Evolutionary conservation across 2,888 invertebrate species (phyloP), one percentile per base, ranked within the genome.

Genomic region (Xestia c-nigrum): DNA sequence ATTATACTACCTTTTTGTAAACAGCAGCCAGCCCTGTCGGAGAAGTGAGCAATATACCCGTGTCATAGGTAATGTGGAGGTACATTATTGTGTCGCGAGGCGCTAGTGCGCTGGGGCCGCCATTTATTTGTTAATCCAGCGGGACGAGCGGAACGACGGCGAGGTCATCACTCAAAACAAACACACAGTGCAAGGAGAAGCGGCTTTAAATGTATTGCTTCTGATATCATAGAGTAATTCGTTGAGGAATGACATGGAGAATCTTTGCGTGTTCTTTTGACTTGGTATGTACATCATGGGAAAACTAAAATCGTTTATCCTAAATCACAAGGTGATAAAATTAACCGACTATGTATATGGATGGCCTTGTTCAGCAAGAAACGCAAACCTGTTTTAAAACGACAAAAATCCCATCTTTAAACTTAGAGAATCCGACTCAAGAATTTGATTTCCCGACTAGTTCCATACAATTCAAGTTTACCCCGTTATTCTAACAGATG

Each of bases 401-500:
- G 38, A n/a, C 7, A 50, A 65, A 46, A 46, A 19, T 31, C 21
- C n/a, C 24, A 21, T 46, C 19, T 2, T n/a, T 3, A 10, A 63
- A 50, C 46, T 63, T 57, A 24, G 31, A 43, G 19, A 72, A 63
- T 46, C 19, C 10, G 12, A 52, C 19, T 59, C 38, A 67, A 52
- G 59, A 74, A 78, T 75, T 75, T 74, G 70, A 81, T 81, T 85
- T 59, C 24, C 40, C 52, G 47, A 75, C 21, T 65, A 61, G 40
- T 47, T 68, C 47, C 71, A 73, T 75, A 66, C 61, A 38, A 61
- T 69, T 59, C 68, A 63, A 83, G 84, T 85, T 81, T 90, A 84
- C 85, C 80, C 81, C 76, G 81, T 83, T 78, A 89, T 85, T 88
- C 91, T 94, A 91, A 94, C 90, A 93, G 93, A 94, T 94, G 92